Percentiles rank a stretch among this genome's conserved stretches.
These are phyloP conservation scores for Plotosus lineatus DNA, from an alignment of 2,113 vertebrate genomes.

Conservation along the genomic window DNA sequence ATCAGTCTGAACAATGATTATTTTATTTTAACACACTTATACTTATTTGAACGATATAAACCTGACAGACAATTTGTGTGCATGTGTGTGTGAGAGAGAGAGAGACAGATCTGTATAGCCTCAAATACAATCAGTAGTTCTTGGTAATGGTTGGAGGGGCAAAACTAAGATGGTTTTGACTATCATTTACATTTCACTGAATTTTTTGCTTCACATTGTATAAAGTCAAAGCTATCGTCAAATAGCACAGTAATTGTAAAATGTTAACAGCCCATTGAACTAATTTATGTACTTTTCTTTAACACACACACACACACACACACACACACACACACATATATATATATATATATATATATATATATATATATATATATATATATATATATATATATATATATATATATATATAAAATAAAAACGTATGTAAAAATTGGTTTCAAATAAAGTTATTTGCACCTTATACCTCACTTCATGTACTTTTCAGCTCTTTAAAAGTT, in stretches of 20 bases:
- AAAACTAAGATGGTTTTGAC: not conserved
- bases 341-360: too few species aligned
- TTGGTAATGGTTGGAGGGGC: not conserved
- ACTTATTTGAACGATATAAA: not conserved
- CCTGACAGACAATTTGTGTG: not conserved
- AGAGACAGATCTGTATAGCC: slow-evolving; percentile 2
- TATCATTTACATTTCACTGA: not conserved
- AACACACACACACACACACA: too few species aligned
- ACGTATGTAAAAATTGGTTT: too few species aligned
- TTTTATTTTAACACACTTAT: slow-evolving; percentile 10
- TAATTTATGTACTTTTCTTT: too few species aligned
- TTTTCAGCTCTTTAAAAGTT: not conserved
- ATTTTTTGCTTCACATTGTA: not conserved
- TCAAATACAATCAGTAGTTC: not conserved
- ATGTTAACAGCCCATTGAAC: too few species aligned
- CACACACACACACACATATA: too few species aligned
- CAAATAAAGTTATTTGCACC: too few species aligned
- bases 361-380: too few species aligned
- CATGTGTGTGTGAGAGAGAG: not conserved
- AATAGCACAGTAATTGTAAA: too few species aligned
- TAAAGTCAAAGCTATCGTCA: not conserved
- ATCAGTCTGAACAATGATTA: not conserved
- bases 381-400: too few species aligned
- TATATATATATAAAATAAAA: too few species aligned
- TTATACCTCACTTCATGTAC: not conserved